These are phyloP conservation scores for Proterorhinus semilunaris DNA, from an alignment of 2,113 vertebrate genomes.

Conservation along the genomic window DNA sequence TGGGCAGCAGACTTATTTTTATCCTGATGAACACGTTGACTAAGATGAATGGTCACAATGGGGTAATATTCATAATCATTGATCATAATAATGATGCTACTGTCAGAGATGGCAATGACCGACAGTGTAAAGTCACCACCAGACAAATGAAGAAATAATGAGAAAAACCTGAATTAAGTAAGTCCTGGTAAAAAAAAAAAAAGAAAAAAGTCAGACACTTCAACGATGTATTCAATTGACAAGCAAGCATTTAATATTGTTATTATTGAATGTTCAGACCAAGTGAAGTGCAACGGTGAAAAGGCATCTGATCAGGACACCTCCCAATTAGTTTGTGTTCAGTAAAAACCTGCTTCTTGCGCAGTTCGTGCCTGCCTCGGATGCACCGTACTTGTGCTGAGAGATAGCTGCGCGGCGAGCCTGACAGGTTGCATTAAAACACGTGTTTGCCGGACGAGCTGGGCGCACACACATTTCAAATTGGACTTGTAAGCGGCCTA, in stretches of 20 bases:
- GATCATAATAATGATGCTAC: conserved; percentile 72
- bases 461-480: conserved; percentile 58
- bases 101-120: conserved; percentile 71
- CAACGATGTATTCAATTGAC: background rate
- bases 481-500: conserved; percentile 75
- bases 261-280: background rate
- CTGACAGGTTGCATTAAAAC: conserved; percentile 68
- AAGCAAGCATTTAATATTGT: background rate
- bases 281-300: background rate
- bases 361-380: conserved; percentile 22
- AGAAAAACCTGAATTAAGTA: conserved; percentile 33
- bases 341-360: conserved; percentile 32
- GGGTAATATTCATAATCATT: conserved; percentile 72
- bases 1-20: conserved; percentile 57
- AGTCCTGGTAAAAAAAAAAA: background rate
- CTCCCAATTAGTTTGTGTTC: conserved; percentile 24
- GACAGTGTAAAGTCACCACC: conserved; percentile 52
- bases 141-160: conserved; percentile 68
- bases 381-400: conserved; percentile 5
- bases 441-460: conserved; percentile 30
- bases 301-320: conserved; percentile 18
- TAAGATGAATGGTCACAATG: conserved; percentile 56
- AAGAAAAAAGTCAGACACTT: conserved; percentile 7
- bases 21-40: conserved; percentile 56
- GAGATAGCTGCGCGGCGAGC: conserved; percentile 44